These are phyloP conservation scores for Nylanderia fulva DNA, from an alignment of 1,140 invertebrate genomes.

Conservation along the genomic window DNA sequence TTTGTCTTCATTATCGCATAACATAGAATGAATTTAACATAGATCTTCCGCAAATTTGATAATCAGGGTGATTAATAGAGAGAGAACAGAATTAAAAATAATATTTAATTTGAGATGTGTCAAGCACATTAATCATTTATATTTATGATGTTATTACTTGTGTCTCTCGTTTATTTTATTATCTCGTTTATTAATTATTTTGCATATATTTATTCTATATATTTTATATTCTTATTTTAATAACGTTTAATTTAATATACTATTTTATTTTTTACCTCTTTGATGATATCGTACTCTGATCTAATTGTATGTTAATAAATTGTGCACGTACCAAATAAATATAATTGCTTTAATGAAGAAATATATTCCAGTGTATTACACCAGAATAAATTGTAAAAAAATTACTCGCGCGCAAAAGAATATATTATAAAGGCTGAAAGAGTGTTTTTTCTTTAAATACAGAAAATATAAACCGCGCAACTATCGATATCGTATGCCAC, in stretches of 20 bases:
- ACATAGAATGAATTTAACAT: background rate
- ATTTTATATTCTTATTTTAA: background rate
- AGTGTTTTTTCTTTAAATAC: background rate
- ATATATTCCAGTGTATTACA: background rate
- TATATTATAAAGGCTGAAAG: background rate
- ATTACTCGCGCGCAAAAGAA: background rate
- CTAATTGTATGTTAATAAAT: background rate
- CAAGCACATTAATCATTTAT: too few species aligned
- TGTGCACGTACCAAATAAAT: background rate
- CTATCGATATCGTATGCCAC: background rate
- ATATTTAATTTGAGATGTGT: background rate
- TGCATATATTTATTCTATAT: background rate
- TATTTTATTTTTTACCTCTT: background rate
- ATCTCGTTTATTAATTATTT: background rate
- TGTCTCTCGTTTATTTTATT: background rate
- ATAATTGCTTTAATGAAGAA: background rate
- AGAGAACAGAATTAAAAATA: background rate
- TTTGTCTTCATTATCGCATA: slow-evolving; percentile 22
- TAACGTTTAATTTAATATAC: background rate
- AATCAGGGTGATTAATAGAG: background rate
- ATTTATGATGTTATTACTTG: background rate
- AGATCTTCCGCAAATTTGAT: background rate
- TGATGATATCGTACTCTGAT: background rate
- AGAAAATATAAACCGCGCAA: background rate
- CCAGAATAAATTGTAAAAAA: background rate